A percentile compares a stretch with the other conserved stretches of the same genome.
These are phyloP conservation scores for Tragelaphus buxtoni DNA, from an alignment of 2,113 vertebrate genomes.

Conservation along the genomic window DNA sequence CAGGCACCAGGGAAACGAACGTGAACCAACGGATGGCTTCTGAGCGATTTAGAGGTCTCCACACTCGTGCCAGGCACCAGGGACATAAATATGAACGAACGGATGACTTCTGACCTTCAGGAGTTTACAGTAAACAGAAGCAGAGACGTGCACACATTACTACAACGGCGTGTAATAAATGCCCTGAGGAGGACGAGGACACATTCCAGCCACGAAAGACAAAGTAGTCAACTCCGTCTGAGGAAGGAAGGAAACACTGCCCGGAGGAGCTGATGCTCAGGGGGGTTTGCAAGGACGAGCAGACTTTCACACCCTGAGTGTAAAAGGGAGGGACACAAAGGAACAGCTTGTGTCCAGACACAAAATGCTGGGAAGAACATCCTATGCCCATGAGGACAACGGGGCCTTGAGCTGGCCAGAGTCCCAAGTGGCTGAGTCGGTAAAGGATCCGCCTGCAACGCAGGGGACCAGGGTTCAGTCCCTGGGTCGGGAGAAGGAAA, in stretches of 20 bases:
- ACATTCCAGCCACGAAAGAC: background rate
- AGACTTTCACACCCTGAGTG: rapidly evolving
- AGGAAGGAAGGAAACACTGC: background rate
- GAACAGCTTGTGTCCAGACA: background rate
- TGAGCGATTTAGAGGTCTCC: background rate
- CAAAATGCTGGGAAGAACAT: background rate
- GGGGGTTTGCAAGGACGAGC: background rate
- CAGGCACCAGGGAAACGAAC: background rate
- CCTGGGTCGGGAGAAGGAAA: background rate
- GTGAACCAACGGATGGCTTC: background rate
- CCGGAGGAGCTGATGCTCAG: background rate
- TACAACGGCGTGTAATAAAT: background rate
- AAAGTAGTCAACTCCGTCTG: background rate
- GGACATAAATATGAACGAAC: background rate
- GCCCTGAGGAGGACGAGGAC: background rate
- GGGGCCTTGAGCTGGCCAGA: too few relatives aligned
- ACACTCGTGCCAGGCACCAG: background rate
- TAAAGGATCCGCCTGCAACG: background rate
- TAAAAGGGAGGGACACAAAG: background rate
- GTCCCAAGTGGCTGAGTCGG: background rate
- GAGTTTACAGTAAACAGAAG: background rate
- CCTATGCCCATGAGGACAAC: rapidly evolving
- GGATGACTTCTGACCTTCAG: background rate
- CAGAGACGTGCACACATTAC: background rate
- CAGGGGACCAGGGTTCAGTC: background rate